phyloP scores from a whole-genome alignment of 2,888 invertebrate species.

The Acronicta aceris region DNA sequence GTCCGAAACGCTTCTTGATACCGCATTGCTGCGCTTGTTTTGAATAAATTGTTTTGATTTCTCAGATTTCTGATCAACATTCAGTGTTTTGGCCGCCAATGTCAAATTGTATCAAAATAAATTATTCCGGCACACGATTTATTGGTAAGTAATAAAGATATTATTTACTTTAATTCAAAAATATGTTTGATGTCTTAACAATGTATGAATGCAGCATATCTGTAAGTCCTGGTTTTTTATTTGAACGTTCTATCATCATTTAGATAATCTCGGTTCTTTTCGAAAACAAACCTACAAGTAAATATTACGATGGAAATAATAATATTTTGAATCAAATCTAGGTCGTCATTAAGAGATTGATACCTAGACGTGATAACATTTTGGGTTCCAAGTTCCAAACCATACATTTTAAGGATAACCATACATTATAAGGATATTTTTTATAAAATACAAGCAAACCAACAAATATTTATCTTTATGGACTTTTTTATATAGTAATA shows the following conservation, averaged over 20 bases:
- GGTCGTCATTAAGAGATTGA: not conserved
- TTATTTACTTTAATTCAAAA: not conserved
- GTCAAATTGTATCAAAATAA: constrained; percentile 68
- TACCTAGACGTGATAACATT: not conserved
- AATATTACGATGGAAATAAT: not conserved
- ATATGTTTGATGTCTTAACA: constrained; percentile 1
- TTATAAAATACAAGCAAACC: no score
- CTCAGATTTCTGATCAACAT: constrained; percentile 71
- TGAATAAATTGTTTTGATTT: constrained; percentile 58
- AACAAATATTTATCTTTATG: no score
- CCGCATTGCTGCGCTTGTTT: constrained; percentile 77
- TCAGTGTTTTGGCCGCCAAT: constrained; percentile 67
- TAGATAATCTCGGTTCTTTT: constrained; percentile 1
- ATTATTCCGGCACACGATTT: constrained; percentile 25
- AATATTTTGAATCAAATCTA: not conserved
- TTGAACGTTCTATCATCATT: not conserved
- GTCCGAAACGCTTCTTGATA: constrained; percentile 56
- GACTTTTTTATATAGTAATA: no score
- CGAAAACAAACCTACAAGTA: not conserved
- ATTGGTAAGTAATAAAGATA: constrained; percentile 38
- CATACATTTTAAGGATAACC: not conserved
- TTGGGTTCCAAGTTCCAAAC: not conserved
- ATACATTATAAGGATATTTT: no score
- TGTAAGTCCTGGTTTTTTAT: constrained; percentile 3
- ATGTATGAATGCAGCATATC: no score